Evolutionary conservation across 2,113 vertebrate genomes (phyloP).

Genomic region (Laterallus jamaicensis): DNA sequence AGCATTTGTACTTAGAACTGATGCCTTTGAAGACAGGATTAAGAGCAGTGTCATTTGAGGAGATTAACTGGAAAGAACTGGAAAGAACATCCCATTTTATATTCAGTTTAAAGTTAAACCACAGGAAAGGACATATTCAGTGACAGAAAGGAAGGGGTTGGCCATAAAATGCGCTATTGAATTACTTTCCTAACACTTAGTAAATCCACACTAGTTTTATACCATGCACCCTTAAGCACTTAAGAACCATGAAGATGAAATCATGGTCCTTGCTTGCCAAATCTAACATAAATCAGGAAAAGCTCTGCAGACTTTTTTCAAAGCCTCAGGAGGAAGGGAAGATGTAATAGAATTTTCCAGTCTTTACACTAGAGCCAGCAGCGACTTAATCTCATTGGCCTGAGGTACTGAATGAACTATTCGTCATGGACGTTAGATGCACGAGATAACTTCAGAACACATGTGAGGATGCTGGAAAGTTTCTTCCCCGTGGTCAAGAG

Average conservation of each 20-base stretch:
- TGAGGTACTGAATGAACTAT: neutral
- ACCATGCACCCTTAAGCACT: neutral
- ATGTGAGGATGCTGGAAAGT: neutral
- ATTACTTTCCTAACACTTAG: neutral
- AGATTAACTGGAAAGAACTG: neutral
- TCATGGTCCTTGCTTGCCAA: neutral
- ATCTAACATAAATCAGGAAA: neutral
- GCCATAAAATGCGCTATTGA: neutral
- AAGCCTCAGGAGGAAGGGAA: neutral
- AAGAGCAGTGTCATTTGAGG: neutral
- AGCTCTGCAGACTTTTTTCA: neutral
- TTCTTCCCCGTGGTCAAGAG: neutral
- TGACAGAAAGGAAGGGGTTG: neutral
- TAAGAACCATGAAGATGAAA: conserved; percentile 8
- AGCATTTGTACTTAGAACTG: neutral
- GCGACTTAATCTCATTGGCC: neutral
- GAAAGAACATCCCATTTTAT: neutral
- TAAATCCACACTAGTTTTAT: neutral
- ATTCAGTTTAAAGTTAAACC: neutral
- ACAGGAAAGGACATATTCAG: neutral
- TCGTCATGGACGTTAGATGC: neutral
- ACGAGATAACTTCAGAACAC: neutral
- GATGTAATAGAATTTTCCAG: neutral
- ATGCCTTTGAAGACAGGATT: neutral
- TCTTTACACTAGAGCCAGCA: neutral